Conservation (phyloP, 2,113 vertebrate species). For the Meriones unguiculatus region DNA sequence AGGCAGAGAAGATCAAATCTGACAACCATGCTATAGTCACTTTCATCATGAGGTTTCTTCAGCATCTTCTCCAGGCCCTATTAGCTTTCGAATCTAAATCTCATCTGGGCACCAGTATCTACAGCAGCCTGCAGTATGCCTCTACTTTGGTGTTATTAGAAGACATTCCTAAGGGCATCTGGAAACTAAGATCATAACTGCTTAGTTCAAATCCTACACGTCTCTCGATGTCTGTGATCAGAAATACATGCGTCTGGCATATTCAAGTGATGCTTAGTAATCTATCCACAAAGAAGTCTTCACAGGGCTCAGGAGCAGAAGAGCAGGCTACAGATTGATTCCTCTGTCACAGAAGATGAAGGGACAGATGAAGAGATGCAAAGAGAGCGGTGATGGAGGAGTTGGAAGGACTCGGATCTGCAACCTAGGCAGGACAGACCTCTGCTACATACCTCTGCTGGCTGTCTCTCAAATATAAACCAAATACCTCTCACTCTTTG, state of each 20-base stretch:
- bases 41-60: too few species aligned
- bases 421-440: neutral
- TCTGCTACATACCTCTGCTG: neutral
- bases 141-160: neutral
- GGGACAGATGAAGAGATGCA: neutral
- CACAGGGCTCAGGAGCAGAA: neutral
- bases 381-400: neutral
- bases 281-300: neutral
- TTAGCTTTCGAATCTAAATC: neutral
- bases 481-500: neutral
- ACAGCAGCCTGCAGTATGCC: fast-evolving
- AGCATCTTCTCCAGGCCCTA: neutral
- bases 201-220: neutral
- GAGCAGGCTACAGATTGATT: neutral
- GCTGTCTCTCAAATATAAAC: neutral
- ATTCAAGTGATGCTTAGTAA: neutral
- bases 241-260: neutral
- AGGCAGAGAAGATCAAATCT: neutral
- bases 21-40: neutral
- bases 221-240: neutral
- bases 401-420: neutral
- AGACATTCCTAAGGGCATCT: neutral
- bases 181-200: neutral
- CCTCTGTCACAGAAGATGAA: neutral
- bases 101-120: neutral